Evolutionary conservation across 2,113 vertebrate species (phyloP).

Genomic region (Columba janthina): DNA sequence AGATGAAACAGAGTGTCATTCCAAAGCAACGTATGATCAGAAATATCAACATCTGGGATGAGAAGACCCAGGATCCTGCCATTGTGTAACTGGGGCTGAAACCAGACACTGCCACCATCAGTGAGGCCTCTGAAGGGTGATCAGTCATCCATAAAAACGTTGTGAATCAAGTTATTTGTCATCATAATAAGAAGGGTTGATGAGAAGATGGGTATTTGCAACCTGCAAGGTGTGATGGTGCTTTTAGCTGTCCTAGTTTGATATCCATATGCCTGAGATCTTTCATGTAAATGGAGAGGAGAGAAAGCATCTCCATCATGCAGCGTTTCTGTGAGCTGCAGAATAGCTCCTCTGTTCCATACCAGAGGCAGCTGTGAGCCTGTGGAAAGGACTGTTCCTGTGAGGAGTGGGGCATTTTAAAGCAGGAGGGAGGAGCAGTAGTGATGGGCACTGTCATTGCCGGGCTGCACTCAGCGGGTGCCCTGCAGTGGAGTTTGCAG

Average conservation of each 20-base stretch:
- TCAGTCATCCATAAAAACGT: not conserved
- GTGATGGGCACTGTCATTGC: accelerated
- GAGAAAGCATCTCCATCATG: accelerated
- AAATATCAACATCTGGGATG: not conserved
- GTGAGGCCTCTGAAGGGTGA: not conserved
- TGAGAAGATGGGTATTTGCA: not conserved
- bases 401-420: not conserved
- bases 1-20: not conserved
- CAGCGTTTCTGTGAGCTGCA: not conserved
- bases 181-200: not conserved
- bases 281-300: not conserved
- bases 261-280: accelerated
- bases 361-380: not conserved
- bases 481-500: not conserved
- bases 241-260: not conserved
- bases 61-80: not conserved
- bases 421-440: not conserved
- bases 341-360: not conserved
- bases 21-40: not conserved
- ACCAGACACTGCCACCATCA: not conserved
- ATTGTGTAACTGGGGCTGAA: not conserved
- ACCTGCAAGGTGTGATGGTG: not conserved
- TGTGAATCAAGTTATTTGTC: not conserved
- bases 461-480: not conserved
- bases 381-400: not conserved